These are phyloP conservation scores for Menidia menidia DNA, from an alignment of 2,797 vertebrate species.

Conservation along the genomic window DNA sequence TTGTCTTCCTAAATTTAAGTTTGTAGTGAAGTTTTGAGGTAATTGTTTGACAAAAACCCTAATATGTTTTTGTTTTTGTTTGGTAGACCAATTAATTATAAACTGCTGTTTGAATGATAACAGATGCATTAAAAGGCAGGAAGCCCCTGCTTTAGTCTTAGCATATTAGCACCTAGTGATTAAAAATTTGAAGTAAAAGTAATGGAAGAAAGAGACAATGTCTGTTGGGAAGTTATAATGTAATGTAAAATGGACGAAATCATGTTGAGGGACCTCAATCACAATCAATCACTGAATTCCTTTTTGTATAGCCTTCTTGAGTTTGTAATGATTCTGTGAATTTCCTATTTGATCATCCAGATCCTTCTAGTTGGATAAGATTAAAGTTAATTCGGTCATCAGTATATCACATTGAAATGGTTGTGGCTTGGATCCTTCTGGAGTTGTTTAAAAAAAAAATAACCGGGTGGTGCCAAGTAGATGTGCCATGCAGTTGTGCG, in stretches of 20 bases:
- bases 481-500: conserved; percentile 22
- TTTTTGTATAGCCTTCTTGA: neutral
- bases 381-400: neutral
- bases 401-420: neutral
- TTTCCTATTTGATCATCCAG: neutral
- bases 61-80: no score
- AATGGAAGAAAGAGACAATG: neutral
- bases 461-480: neutral
- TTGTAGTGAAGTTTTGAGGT: neutral
- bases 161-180: no score
- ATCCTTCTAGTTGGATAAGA: neutral
- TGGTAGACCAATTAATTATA: neutral
- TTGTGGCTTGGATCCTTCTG: neutral
- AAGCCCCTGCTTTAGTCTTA: neutral
- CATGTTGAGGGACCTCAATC: neutral
- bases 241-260: neutral
- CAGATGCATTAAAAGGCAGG: neutral
- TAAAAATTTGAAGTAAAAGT: neutral
- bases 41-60: neutral
- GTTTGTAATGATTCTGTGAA: neutral
- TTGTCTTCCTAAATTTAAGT: neutral
- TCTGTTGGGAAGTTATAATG: neutral
- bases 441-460: neutral
- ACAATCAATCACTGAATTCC: no score
- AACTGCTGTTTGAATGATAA: neutral